These are phyloP conservation scores for Trachelus troglodyta DNA, from an alignment of 2,888 invertebrate species.

Conservation along the genomic window DNA sequence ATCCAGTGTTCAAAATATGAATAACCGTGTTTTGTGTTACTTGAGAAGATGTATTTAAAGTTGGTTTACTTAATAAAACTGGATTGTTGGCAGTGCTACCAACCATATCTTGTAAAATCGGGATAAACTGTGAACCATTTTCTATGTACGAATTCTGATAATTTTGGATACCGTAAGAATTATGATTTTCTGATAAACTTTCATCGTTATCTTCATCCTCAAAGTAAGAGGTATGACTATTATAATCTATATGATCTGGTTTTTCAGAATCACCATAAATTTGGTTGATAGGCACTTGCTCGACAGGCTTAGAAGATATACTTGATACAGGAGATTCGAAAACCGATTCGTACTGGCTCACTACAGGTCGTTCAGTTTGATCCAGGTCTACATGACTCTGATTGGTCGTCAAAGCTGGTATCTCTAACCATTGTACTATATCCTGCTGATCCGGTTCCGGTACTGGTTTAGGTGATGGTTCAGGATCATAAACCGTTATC, in stretches of 20 bases:
- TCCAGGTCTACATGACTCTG: conserved; percentile 29
- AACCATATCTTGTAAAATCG: background rate
- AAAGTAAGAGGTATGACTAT: background rate
- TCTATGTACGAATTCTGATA: background rate
- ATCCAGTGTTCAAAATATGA: conserved; percentile 51
- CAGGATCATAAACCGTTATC: conserved; percentile 6
- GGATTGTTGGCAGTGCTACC: background rate
- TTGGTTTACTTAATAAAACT: conserved; percentile 12
- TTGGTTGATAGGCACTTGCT: background rate
- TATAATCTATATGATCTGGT: background rate
- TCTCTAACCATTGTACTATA: conserved; percentile 52
- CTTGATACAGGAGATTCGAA: conserved; percentile 44
- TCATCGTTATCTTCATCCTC: background rate
- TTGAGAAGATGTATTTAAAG: conserved; percentile 43
- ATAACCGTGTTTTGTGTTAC: conserved; percentile 58
- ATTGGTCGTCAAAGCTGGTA: conserved; percentile 45
- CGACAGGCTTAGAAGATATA: conserved; percentile 21
- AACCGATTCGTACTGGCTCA: conserved; percentile 35
- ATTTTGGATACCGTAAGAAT: background rate
- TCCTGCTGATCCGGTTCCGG: conserved; percentile 36
- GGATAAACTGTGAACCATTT: conserved; percentile 1
- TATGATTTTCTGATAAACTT: background rate
- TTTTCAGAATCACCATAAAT: background rate
- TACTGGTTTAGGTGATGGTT: background rate
- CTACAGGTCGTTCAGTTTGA: conserved; percentile 25